Evolutionary conservation across 1,140 invertebrate species (phyloP).

Genomic region (Drosophila athabasca): DNA sequence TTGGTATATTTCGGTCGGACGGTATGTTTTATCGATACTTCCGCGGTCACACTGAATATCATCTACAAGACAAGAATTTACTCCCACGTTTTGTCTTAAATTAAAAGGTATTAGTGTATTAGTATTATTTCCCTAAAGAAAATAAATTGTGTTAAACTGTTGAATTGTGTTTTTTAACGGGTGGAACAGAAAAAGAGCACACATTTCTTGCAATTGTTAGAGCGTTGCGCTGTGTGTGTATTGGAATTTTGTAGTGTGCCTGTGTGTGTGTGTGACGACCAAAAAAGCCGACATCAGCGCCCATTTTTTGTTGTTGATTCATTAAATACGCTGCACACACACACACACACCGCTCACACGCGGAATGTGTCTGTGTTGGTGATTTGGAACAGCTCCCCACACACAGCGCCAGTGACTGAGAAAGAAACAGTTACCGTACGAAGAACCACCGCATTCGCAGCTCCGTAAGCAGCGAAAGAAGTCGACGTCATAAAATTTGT

Average conservation of each 20-base stretch:
- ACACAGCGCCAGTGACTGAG: slow-evolving; percentile 50
- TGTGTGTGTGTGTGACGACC: slow-evolving; percentile 54
- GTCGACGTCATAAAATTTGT: slow-evolving; percentile 78
- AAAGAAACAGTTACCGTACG: slow-evolving; percentile 69
- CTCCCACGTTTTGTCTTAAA: too few species aligned
- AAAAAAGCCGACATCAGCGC: slow-evolving; percentile 81
- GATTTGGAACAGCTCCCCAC: slow-evolving; percentile 68
- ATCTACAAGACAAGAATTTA: too few species aligned
- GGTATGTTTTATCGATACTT: too few species aligned
- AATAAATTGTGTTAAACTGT: too few species aligned
- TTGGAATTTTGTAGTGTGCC: slow-evolving; percentile 63
- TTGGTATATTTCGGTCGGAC: too few species aligned
- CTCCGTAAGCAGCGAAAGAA: slow-evolving; percentile 68
- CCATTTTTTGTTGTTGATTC: slow-evolving; percentile 82
- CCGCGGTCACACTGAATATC: too few species aligned
- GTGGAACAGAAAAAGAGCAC: too few species aligned
- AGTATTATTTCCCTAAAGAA: too few species aligned
- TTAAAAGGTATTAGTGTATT: too few species aligned
- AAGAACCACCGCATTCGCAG: slow-evolving; percentile 47
- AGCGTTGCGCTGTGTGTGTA: slow-evolving; percentile 20
- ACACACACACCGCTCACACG: slow-evolving; percentile 12
- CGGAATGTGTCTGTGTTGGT: slow-evolving; percentile 47
- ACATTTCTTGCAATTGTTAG: background rate
- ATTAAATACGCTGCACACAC: slow-evolving; percentile 64
- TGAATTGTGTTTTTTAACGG: too few species aligned